These are phyloP conservation scores for Salarias fasciatus DNA, from an alignment of 2,797 vertebrate species.

Conservation along the genomic window DNA sequence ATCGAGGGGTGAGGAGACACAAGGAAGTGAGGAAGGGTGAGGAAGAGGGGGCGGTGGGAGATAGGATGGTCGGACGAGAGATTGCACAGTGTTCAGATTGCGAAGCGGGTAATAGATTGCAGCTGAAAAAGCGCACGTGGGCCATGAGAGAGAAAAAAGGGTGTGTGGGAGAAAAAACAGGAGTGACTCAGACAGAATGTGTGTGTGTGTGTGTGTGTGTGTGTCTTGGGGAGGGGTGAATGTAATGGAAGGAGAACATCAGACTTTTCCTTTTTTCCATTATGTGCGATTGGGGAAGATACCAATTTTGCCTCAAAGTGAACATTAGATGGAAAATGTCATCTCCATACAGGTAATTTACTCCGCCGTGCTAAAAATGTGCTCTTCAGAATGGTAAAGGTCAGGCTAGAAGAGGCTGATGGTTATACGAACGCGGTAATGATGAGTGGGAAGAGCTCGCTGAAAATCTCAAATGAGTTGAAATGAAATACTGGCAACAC, in stretches of 20 bases:
- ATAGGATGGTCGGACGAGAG: slow-evolving; percentile 20
- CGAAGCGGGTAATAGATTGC: slow-evolving; percentile 55
- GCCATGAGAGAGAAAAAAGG: slow-evolving; percentile 41
- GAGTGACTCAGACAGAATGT: slow-evolving; percentile 46
- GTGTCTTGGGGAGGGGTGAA: neutral
- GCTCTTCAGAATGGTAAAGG: slow-evolving; percentile 61
- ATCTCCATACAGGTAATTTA: slow-evolving; percentile 73
- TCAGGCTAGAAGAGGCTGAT: slow-evolving; percentile 35
- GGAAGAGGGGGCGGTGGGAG: slow-evolving; percentile 12
- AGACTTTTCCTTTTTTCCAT: slow-evolving; percentile 24
- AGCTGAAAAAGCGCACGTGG: slow-evolving; percentile 45
- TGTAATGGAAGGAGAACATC: slow-evolving; percentile 54
- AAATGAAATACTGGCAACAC: neutral
- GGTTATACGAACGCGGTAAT: slow-evolving; percentile 2
- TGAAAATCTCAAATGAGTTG: slow-evolving; percentile 19
- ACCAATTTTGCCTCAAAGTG: slow-evolving; percentile 69
- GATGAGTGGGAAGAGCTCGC: slow-evolving; percentile 25
- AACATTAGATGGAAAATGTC: slow-evolving; percentile 79
- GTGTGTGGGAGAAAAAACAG: slow-evolving; percentile 20
- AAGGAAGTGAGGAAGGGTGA: slow-evolving; percentile 30
- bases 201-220: slow-evolving; percentile 22
- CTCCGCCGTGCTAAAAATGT: slow-evolving; percentile 57
- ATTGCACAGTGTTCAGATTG: slow-evolving; percentile 18
- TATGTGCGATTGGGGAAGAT: slow-evolving; percentile 47
- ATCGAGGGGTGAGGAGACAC: slow-evolving; percentile 49